Evolutionary conservation across 2,113 vertebrate species (phyloP), one percentile per base, ranked within the genome.

Genomic region (Cyanistes caeruleus): DNA sequence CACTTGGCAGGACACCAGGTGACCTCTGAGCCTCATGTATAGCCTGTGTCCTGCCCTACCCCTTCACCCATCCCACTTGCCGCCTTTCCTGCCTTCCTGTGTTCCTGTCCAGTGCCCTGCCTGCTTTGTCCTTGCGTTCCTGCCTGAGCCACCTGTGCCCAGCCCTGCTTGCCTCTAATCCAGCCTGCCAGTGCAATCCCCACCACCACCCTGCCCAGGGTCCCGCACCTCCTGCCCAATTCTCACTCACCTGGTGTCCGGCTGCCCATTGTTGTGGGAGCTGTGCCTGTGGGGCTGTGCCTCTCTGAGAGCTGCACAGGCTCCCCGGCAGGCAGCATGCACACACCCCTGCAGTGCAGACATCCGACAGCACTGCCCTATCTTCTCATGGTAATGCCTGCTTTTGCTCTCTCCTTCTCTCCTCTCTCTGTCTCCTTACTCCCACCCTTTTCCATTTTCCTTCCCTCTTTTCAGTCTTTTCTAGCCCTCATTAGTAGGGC

Each of bases 301-400:
- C 33, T 35, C 24, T 35, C 46, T 5, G 4, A 49, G 46, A 28
- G 17, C n/a, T 49, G n/a, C 64, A 18, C 43, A n/a, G 6, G 5
- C 43, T n/a, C 31, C 15, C 22, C 17, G 8, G 31, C 31, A 17
- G 43, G 63, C 30, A 13, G 43, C 64, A 17, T n/a, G 31, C 64
- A 48, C 43, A 65, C 43, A 65, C 15, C 63, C 21, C 63, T 44
- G 41, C 63, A 33, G 30, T 39, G 39, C 11, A 12, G 39, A 44
- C 8, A 4, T 33, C 2, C 2, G 3, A 33, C 17, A 41, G 30
- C 31, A 65, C 31, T 33, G 11, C 41, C 14, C 3, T 1, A 18
- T 18, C 22, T 18, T 65, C 43, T 46, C 15, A 24, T 25, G 31
- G 22, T 24, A 46, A 46, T 9, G 22, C 22, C 43, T 24, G 22